phyloP scores from a whole-genome alignment of 2,888 invertebrate genomes.

The Drosophila setosimentum region DNA sequence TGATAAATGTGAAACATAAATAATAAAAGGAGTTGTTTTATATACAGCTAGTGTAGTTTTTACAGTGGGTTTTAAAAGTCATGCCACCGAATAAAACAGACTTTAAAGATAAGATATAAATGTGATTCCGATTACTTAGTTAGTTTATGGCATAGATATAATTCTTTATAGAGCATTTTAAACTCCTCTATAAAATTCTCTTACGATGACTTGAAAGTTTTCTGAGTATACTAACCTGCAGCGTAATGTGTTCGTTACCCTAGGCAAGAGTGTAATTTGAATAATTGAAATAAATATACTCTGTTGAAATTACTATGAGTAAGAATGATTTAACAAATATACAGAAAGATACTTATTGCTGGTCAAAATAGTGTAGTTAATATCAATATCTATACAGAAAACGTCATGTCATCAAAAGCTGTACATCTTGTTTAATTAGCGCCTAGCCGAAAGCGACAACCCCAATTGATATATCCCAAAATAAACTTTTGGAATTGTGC shows the following conservation, averaged over 20 bases:
- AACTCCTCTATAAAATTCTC: background rate
- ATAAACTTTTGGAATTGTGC: conserved; percentile 3
- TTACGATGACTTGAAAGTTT: background rate
- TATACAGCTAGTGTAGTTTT: background rate
- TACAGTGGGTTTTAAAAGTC: background rate
- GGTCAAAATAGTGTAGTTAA: background rate
- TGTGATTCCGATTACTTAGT: conserved; percentile 19
- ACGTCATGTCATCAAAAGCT: conserved; percentile 4
- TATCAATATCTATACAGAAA: background rate
- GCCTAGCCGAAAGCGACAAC: conserved; percentile 11
- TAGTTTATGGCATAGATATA: background rate
- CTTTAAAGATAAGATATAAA: conserved; percentile 35
- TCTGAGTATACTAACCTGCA: background rate
- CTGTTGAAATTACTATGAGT: background rate
- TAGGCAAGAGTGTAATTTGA: background rate
- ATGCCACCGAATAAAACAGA: background rate
- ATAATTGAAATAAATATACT: background rate
- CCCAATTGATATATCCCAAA: conserved; percentile 45
- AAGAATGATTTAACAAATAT: background rate
- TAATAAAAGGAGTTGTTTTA: conserved; percentile 29
- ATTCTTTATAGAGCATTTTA: background rate
- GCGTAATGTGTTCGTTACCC: conserved; percentile 1
- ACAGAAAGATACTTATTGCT: background rate
- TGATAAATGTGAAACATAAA: conserved; percentile 33
- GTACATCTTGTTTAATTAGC: conserved; percentile 48